These are phyloP conservation scores for Galago senegalensis DNA, from an alignment of 2,797 vertebrate genomes.

Conservation along the genomic window DNA sequence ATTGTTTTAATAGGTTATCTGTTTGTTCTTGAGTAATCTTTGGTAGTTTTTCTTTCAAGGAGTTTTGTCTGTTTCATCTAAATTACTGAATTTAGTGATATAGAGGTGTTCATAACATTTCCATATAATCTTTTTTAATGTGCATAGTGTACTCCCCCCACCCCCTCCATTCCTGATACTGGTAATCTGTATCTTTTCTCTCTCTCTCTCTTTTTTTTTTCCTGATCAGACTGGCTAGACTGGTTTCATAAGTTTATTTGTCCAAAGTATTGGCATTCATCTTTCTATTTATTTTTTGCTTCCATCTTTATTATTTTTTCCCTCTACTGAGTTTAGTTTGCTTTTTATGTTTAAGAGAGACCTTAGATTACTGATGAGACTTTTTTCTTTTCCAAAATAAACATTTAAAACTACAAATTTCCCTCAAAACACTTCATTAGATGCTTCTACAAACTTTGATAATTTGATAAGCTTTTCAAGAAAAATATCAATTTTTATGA, in stretches of 20 bases:
- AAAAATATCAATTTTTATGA: neutral
- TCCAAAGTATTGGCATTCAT: neutral
- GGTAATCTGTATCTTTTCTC: neutral
- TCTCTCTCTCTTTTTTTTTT: neutral
- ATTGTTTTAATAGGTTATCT: slow-evolving; percentile 11
- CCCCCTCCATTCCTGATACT: neutral
- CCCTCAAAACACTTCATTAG: neutral
- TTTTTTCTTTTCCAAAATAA: slow-evolving; percentile 39
- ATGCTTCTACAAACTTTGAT: neutral
- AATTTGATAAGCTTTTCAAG: neutral
- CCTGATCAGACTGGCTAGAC: neutral
- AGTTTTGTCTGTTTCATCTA: neutral
- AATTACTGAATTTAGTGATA: neutral
- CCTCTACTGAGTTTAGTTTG: slow-evolving; percentile 37
- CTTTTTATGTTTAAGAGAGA: slow-evolving; percentile 4
- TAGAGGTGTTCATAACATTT: neutral
- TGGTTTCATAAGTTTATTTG: neutral
- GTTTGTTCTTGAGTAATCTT: neutral
- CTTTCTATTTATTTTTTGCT: slow-evolving; percentile 40
- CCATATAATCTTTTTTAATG: neutral
- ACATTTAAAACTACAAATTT: slow-evolving; percentile 8
- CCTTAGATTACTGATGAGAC: neutral
- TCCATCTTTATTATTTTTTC: neutral
- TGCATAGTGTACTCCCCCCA: neutral
- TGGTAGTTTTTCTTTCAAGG: neutral